Base-by-base conservation (phyloP, 2,113 vertebrate genomes). In the Haplochromis burtoni region DNA sequence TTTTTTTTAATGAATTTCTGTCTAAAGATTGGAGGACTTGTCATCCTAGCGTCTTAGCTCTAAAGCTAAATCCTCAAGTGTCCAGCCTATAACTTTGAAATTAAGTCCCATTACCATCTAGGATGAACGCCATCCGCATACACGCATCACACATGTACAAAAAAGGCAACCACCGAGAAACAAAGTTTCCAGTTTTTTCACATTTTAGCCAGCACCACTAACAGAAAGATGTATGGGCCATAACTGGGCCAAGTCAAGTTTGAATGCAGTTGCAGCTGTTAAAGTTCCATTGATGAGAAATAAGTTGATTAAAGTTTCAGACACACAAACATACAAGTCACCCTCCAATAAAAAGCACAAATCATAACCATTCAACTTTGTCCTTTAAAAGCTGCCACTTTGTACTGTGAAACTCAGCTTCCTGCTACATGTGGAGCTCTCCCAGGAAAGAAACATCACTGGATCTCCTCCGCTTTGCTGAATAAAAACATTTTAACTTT, bases 381-480 rank as follows among this genome's bases (percentile, higher is more conserved):
- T 0, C 12, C 35, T 71, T 71, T 42, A 40, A 71, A 42, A 73
- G 38, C 2, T 21, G 33, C 21, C 38, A 45, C 2, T 42, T 73
- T 10, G 38, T 24, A 42, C n/a, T 4, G 5, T 14, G 12, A 71
- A 24, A 26, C 66, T 42, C 33, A 0, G 33, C 66, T 71, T 24
- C 66, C 66, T 3, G 66, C 21, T 2, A 71, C 21, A 42, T 6
- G 63, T 0, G 3, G 63, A 40, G 19, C 19, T 68, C 7, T 21
- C 35, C 2, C n/a, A 4, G 12, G 3, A 71, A 71, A 24, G 0
- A 4, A 3, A 26, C n/a, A 42, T 26, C 66, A 45, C 35, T 42
- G 63, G 19, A 19, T 63, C 29, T 63, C 2, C 9, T 0, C 5
- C 17, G 4, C 29, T 61, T 61, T 4, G 29, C 59, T 71, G 0